These are phyloP conservation scores for Eulacestoma nigropectus DNA, from an alignment of 2,113 vertebrate species.

Conservation along the genomic window DNA sequence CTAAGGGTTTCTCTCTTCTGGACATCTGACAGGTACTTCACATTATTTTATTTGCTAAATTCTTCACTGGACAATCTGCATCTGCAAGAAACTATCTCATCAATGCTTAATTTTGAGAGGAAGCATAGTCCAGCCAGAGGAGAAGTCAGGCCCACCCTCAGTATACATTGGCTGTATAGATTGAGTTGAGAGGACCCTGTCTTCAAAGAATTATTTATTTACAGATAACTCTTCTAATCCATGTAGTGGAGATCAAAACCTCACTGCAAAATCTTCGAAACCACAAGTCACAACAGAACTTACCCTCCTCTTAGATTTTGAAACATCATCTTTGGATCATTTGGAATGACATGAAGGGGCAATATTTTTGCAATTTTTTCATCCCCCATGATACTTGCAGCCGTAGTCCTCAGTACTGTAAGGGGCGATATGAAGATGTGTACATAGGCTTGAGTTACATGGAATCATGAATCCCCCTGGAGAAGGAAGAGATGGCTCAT, in stretches of 20 bases:
- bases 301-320: background rate
- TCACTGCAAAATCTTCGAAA: background rate
- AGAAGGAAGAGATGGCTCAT: background rate
- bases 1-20: background rate
- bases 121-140: background rate
- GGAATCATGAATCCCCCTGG: background rate
- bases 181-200: background rate
- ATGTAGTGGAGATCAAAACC: background rate
- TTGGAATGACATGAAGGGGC: background rate
- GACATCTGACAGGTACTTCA: background rate
- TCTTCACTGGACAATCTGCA: background rate
- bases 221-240: background rate
- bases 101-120: background rate
- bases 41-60: background rate
- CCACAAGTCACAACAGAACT: background rate
- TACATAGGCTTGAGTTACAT: background rate
- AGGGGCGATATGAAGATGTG: background rate
- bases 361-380: background rate
- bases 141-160: background rate
- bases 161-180: background rate
- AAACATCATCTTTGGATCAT: background rate
- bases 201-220: constrained; percentile 49
- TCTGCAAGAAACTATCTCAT: background rate
- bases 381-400: background rate
- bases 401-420: background rate